Percentiles rank a stretch among this genome's conserved stretches.
These are phyloP conservation scores for Lepidurus couesii DNA, from an alignment of 1,140 invertebrate species.

Conservation along the genomic window DNA sequence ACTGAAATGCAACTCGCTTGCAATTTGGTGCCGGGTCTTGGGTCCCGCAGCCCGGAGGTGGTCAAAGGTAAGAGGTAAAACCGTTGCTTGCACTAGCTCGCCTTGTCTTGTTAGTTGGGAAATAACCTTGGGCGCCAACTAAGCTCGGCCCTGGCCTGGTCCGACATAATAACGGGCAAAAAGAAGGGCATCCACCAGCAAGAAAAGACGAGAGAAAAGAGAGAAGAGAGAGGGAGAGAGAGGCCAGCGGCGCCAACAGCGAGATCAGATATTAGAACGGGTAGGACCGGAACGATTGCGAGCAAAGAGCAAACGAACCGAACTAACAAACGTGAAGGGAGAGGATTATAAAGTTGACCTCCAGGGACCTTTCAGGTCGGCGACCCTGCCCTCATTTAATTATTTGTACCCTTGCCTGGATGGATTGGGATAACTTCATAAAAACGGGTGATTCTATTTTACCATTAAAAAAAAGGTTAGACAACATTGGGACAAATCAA, in stretches of 20 bases:
- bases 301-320: neutral
- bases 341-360: constrained; percentile 15
- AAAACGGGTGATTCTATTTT: neutral
- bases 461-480: no score
- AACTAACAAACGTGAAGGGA: constrained; percentile 16
- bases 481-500: no score
- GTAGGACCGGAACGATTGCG: constrained; percentile 17
- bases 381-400: constrained; percentile 9
- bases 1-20: neutral
- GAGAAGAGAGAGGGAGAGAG: neutral
- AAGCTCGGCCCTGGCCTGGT: constrained; percentile 7
- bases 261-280: constrained; percentile 14
- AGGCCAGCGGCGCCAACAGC: neutral
- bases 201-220: neutral
- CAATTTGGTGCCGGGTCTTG: neutral
- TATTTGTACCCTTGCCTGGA: neutral
- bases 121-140: constrained; percentile 13
- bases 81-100: neutral
- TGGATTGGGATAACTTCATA: neutral
- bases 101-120: neutral
- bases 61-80: constrained; percentile 22
- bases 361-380: constrained; percentile 20
- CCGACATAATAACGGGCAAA: neutral
- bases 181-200: constrained; percentile 4
- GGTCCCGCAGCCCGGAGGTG: constrained; percentile 9